Conservation (phyloP, 2,888 invertebrate genomes). For the Synergus itoensis region DNA sequence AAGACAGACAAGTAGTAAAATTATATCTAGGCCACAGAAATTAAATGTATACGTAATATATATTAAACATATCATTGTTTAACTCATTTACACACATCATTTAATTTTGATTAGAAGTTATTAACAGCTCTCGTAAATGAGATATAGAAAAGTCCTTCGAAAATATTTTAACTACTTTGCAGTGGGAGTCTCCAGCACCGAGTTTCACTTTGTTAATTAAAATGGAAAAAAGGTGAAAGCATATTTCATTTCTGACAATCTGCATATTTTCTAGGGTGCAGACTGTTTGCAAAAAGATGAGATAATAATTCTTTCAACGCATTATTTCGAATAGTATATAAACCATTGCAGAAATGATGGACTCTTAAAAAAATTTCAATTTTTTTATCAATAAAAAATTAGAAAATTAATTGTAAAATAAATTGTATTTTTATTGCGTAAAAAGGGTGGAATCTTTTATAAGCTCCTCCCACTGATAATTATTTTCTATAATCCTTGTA, state of each 20-base stretch:
- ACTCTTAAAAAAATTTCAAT: too few relatives aligned
- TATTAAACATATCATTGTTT: background rate
- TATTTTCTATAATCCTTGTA: background rate
- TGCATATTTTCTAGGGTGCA: background rate
- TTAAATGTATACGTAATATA: background rate
- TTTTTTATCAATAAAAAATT: too few relatives aligned
- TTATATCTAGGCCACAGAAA: background rate
- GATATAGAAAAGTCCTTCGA: background rate
- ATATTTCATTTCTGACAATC: background rate
- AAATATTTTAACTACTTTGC: background rate
- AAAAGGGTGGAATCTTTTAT: background rate
- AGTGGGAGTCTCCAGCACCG: background rate
- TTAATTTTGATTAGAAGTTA: background rate
- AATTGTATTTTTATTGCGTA: background rate
- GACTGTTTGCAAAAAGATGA: background rate
- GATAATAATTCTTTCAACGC: background rate
- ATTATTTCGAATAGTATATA: background rate
- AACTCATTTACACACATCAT: background rate
- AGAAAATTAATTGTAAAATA: background rate
- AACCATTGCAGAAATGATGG: background rate
- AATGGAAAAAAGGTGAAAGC: background rate
- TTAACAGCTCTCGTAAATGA: background rate
- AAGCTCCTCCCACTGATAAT: background rate
- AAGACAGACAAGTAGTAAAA: background rate
- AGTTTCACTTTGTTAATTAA: conserved; percentile 4